Evolutionary conservation across 2,797 vertebrate genomes (phyloP).

Genomic region (Vultur gryphus): DNA sequence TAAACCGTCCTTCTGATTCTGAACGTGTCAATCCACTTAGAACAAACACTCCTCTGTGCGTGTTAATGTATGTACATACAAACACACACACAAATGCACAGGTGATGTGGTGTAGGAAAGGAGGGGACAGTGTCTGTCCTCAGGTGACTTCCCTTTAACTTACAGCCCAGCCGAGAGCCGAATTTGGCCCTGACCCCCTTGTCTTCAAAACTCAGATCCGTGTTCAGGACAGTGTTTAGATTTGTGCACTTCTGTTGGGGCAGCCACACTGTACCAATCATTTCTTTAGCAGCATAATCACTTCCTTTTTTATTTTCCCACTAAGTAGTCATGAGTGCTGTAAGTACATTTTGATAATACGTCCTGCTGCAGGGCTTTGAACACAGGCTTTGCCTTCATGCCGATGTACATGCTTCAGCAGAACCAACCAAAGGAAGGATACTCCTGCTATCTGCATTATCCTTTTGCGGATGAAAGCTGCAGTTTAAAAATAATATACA

Average conservation of each 20-base stretch:
- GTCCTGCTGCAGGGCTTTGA: rapidly evolving
- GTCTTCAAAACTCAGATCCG: rapidly evolving
- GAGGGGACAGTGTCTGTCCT: neutral
- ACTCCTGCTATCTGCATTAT: rapidly evolving
- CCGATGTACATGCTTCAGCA: rapidly evolving
- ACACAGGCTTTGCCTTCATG: rapidly evolving
- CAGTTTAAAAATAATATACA: rapidly evolving
- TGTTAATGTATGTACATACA: rapidly evolving
- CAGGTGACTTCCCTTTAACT: no score
- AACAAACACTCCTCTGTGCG: neutral
- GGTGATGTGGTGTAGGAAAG: neutral
- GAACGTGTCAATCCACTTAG: neutral
- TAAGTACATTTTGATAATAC: rapidly evolving
- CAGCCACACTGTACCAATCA: rapidly evolving
- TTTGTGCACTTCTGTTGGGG: no score
- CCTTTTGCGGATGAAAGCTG: rapidly evolving
- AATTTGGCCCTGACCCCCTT: neutral
- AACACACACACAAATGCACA: neutral
- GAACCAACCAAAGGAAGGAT: no score
- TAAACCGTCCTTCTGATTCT: neutral
- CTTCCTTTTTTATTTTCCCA: neutral
- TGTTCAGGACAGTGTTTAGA: rapidly evolving
- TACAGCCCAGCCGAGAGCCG: neutral
- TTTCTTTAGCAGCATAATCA: neutral
- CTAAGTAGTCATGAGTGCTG: neutral